Percentiles rank a stretch among this genome's conserved stretches.
phyloP scores from a whole-genome alignment of 2,797 vertebrate genomes.

The Tolypeutes matacus region DNA sequence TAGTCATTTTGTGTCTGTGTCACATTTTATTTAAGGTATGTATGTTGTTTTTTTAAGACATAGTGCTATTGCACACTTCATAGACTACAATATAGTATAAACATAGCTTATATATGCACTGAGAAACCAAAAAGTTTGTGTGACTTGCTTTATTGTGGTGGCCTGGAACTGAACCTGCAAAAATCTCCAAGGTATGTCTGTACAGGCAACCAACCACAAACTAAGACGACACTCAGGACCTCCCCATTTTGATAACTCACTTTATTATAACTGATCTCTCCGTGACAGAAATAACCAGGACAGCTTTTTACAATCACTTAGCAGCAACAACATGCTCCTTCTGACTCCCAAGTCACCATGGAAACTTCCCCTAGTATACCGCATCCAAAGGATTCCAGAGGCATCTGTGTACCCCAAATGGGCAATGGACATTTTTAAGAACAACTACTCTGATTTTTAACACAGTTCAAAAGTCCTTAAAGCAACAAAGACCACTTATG shows the following conservation, averaged over 20 bases:
- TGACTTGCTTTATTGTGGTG: too few relatives aligned
- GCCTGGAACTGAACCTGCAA: too few relatives aligned
- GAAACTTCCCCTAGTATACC: neutral
- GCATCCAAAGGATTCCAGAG: neutral
- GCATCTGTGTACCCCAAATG: neutral
- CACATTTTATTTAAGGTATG: too few relatives aligned
- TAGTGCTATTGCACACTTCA: too few relatives aligned
- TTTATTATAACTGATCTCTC: neutral
- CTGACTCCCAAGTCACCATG: neutral
- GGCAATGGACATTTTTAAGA: conserved; percentile 26
- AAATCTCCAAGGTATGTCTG: too few relatives aligned
- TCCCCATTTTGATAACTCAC: conserved; percentile 18
- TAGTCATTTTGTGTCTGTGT: too few relatives aligned
- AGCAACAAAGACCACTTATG: conserved; percentile 38
- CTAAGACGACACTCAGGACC: neutral
- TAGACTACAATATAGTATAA: too few relatives aligned
- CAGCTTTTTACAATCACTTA: conserved; percentile 33
- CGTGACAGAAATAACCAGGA: neutral
- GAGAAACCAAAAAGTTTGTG: too few relatives aligned
- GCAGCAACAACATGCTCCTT: neutral
- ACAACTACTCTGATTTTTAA: conserved; percentile 26
- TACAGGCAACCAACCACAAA: conserved; percentile 44
- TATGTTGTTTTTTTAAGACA: too few relatives aligned
- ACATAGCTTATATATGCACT: too few relatives aligned
- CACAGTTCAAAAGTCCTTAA: conserved; percentile 13